These are phyloP conservation scores for Meriones psammophilus DNA, from an alignment of 2,797 vertebrate genomes.

Conservation along the genomic window DNA sequence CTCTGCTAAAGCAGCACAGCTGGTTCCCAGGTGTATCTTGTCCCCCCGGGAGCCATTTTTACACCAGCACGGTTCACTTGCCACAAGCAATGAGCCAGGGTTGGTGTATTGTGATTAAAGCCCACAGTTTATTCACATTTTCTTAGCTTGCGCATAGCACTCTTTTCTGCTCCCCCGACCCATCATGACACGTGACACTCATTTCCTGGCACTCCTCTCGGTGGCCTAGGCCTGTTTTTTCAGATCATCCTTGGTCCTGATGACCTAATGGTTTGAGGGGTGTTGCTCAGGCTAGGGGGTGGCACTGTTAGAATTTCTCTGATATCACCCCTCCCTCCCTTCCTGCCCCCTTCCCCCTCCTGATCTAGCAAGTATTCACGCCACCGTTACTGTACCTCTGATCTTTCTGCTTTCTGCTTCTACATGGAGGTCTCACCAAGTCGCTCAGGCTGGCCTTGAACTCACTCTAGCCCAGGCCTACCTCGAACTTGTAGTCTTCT, in stretches of 20 bases:
- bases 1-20: background rate
- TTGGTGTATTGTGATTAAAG: background rate
- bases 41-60: background rate
- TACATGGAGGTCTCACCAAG: background rate
- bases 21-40: background rate
- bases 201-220: background rate
- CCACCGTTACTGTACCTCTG: background rate
- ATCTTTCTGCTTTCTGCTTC: background rate
- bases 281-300: background rate
- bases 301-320: background rate
- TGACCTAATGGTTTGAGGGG: background rate
- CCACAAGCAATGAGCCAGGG: background rate
- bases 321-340: background rate
- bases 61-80: background rate
- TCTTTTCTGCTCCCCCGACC: background rate
- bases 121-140: background rate
- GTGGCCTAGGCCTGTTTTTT: background rate
- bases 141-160: background rate
- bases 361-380: background rate
- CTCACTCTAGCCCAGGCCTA: background rate
- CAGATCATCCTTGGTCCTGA: background rate
- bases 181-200: background rate
- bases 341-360: rapidly evolving
- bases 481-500: background rate
- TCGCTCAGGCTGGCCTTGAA: background rate